phyloP scores from a whole-genome alignment of 2,797 vertebrate species.

The Myotis myotis region DNA sequence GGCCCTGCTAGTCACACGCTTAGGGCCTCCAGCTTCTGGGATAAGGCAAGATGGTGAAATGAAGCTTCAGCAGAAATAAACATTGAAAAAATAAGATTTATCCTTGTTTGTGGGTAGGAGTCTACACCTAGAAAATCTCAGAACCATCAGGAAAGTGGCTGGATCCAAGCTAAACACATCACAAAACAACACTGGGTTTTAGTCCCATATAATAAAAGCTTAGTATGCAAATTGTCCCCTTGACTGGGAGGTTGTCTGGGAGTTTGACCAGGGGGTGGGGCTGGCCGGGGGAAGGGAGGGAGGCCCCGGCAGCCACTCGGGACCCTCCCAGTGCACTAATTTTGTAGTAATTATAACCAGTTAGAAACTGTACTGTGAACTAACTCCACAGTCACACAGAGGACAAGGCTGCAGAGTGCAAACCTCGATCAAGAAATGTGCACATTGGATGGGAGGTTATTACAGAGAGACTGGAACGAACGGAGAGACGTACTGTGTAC shows the following conservation, averaged over 20 bases:
- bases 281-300: too few species aligned
- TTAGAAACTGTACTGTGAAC: neutral
- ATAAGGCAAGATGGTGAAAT: neutral
- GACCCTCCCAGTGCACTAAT: too few species aligned
- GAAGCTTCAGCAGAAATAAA: neutral
- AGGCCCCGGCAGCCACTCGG: too few species aligned
- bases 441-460: neutral
- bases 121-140: neutral
- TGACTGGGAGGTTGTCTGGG: too few species aligned
- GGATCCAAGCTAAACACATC: neutral
- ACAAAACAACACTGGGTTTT: neutral
- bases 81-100: neutral
- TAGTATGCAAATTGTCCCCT: too few species aligned
- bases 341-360: neutral
- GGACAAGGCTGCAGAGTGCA: neutral
- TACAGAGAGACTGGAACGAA: neutral
- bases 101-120: neutral
- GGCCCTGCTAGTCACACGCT: accelerated
- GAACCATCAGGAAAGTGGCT: neutral
- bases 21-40: neutral
- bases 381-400: neutral
- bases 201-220: too few species aligned
- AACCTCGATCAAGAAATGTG: neutral
- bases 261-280: too few species aligned
- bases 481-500: neutral